Evolutionary conservation across 2,888 invertebrate genomes (phyloP).

Genomic region (Amiota mariae): DNA sequence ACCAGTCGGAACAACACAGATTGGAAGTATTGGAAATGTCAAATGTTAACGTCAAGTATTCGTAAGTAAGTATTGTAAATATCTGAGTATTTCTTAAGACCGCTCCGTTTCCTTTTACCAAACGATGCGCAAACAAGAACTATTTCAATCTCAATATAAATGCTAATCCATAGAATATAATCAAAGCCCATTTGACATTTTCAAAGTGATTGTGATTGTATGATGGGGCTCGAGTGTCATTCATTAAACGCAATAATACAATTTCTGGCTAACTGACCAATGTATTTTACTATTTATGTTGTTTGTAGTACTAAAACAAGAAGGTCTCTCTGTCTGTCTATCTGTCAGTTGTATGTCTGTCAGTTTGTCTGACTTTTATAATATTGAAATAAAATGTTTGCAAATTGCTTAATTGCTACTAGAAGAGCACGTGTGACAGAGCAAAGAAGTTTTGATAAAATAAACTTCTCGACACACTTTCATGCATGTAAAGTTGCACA

Average conservation of each 20-base stretch:
- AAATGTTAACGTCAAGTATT: conserved; percentile 35
- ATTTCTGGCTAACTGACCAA: no score
- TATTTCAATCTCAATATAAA: conserved; percentile 19
- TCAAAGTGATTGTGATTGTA: background rate
- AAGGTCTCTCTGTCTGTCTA: no score
- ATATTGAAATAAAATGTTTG: conserved; percentile 13
- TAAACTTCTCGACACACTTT: conserved; percentile 23
- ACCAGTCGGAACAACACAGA: no score
- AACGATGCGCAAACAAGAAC: conserved; percentile 31
- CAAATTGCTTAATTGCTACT: conserved; percentile 28
- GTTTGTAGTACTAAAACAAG: no score
- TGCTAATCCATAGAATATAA: conserved; percentile 3
- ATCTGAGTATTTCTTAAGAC: no score
- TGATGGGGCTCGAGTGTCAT: background rate
- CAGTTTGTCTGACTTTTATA: no score
- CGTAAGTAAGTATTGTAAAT: background rate
- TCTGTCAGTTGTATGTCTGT: no score
- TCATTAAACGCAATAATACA: background rate
- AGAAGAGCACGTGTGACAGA: conserved; percentile 4
- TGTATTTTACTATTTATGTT: no score
- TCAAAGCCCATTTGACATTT: conserved; percentile 18
- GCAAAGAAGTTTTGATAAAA: background rate
- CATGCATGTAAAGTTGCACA: conserved; percentile 53
- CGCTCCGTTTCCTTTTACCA: background rate
- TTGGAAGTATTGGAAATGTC: conserved; percentile 41